Conservation (phyloP, 2,797 vertebrate species). For the Anguilla anguilla region DNA sequence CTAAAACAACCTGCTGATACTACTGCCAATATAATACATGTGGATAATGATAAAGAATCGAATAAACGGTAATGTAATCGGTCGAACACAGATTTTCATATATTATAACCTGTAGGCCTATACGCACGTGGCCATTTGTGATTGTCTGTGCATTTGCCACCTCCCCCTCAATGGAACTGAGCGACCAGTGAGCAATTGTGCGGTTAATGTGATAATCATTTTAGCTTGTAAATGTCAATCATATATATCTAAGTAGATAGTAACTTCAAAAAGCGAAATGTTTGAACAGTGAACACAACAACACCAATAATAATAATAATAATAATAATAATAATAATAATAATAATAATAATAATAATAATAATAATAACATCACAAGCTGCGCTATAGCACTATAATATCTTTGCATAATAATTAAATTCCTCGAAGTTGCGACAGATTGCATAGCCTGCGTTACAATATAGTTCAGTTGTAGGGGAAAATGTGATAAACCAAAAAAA, state of each 20-base stretch:
- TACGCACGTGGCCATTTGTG: background rate
- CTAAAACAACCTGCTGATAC: background rate
- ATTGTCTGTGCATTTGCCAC: background rate
- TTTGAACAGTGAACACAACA: background rate
- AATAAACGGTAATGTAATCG: background rate
- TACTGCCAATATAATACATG: background rate
- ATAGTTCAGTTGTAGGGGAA: background rate
- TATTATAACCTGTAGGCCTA: background rate
- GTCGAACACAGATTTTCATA: background rate
- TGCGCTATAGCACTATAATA: no score
- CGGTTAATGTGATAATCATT: background rate
- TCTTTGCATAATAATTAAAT: background rate
- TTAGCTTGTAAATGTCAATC: background rate
- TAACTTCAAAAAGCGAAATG: background rate
- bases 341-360: background rate
- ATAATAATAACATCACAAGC: background rate
- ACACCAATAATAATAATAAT: no score
- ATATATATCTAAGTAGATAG: background rate
- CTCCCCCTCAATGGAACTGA: constrained; percentile 9
- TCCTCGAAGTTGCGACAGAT: background rate
- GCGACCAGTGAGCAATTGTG: background rate
- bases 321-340: background rate
- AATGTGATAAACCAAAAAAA: background rate
- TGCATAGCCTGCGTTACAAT: no score
- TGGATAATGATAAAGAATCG: constrained; percentile 13